A percentile compares a stretch with the other conserved stretches of the same genome.
Evolutionary conservation across 92 coral and sea anemone species (phyloP).

Genomic region (Chrysogorgia sp.): DNA sequence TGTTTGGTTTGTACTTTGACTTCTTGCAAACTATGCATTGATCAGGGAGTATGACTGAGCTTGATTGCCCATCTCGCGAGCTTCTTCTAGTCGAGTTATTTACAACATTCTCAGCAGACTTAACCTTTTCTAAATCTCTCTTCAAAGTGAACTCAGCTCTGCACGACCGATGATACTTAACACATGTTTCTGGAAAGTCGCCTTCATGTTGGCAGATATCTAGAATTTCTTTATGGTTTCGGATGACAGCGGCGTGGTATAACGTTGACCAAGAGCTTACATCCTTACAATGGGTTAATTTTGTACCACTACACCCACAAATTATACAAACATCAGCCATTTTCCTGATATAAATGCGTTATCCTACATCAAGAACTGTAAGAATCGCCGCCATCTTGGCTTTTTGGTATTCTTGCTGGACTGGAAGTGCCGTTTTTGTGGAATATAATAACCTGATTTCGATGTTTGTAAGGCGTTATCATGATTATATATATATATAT

Average conservation of each 20-base stretch:
- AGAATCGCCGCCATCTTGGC: constrained; percentile 51
- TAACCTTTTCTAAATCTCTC: constrained; percentile 47
- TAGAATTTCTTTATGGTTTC: constrained; percentile 53
- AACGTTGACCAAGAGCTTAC: constrained; percentile 52
- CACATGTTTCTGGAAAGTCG: constrained; percentile 50
- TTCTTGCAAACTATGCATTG: constrained; percentile 58
- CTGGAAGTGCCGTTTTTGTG: constrained; percentile 46
- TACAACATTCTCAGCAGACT: background rate
- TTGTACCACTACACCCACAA: constrained; percentile 50
- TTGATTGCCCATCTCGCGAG: constrained; percentile 49
- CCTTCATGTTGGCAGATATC: constrained; percentile 44
- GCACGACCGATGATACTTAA: constrained; percentile 65
- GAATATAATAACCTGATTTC: constrained; percentile 19
- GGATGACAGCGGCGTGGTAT: constrained; percentile 57
- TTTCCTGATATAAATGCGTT: constrained; percentile 11
- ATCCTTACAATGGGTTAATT: constrained; percentile 52
- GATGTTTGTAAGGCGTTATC: constrained; percentile 3
- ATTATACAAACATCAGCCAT: constrained; percentile 63
- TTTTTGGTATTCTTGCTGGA: constrained; percentile 23
- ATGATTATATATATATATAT: background rate
- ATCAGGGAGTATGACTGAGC: constrained; percentile 56
- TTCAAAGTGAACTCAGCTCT: constrained; percentile 56
- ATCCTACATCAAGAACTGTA: constrained; percentile 11
- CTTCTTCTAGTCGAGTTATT: constrained; percentile 35
- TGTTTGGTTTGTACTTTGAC: constrained; percentile 60